Base-by-base conservation (phyloP, 2,888 invertebrate genomes). In the Quadriops clusia region DNA sequence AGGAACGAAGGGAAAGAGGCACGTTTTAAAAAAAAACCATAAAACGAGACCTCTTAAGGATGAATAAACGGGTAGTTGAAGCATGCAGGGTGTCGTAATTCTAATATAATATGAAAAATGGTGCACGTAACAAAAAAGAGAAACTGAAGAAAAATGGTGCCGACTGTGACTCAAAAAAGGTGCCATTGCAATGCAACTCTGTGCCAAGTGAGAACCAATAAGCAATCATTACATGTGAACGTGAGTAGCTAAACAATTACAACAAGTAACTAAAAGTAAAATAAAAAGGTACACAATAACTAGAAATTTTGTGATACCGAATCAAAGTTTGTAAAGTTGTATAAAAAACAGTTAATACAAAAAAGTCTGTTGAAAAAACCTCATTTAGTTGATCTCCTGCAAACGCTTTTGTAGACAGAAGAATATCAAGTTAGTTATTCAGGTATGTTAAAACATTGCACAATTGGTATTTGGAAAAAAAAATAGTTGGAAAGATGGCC, bases 151-250 rank as follows among this genome's bases (percentile, higher is more conserved):
- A 56, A 55, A 56, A 57, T 43, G 50, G 58, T 58, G 57, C 56
- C 56, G 54, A 51, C 54, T 55, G 57, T 60, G 59, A 60, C 54
- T 59, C 49, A 57, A 61, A 56, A 56, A 59, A 58, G 51, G 61
- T 62, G 61, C 61, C 60, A 61, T 61, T 59, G 60, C 61, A 57
- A 59, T 60, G 60, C 60, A 59, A 51, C 53, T 56, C 48, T 53
- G 60, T 61, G 60, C 60, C 54, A n/a, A 50, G 51, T 54, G 52
- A 52, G 50, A 56, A 53, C 49, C 50, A 53, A 54, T 53, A 59
- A 59, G 59, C 61, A 72, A 73, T 72, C 72, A 73, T 71, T 73
- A 74, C 73, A 73, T 73, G 73, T 74, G 73, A 72, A 70, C 68
- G 73, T 74, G 73, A 72, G 72, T 73, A 72, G 68, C 60, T 59